Percentiles rank a stretch among this genome's conserved stretches.
These are phyloP conservation scores for Hylaeus anthracinus DNA, from an alignment of 1,140 invertebrate genomes.

Conservation along the genomic window DNA sequence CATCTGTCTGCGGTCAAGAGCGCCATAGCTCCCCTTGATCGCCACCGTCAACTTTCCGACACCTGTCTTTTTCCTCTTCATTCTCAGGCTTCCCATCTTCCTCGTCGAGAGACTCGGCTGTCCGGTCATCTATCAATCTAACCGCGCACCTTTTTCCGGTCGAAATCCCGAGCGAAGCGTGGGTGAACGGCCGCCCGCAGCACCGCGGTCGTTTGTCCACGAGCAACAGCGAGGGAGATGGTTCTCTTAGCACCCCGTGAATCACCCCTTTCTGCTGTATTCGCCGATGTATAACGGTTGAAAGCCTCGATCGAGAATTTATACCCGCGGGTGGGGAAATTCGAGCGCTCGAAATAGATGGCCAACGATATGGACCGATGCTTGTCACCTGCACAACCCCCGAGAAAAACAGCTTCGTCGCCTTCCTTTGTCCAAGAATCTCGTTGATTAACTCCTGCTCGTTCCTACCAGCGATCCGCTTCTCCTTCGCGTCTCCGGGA, in stretches of 20 bases:
- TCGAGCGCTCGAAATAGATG: slow-evolving; percentile 23
- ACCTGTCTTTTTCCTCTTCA: not conserved
- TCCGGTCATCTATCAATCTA: slow-evolving; percentile 1
- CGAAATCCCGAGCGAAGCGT: not conserved
- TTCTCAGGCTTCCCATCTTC: not conserved
- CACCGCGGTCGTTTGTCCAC: slow-evolving; percentile 13
- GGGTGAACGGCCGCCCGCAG: not conserved
- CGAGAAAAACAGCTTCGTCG: slow-evolving; percentile 15
- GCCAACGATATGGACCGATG: slow-evolving; percentile 2
- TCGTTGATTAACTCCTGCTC: not conserved
- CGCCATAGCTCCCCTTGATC: too few species aligned
- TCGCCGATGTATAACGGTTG: slow-evolving; percentile 12
- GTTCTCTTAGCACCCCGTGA: slow-evolving; percentile 14
- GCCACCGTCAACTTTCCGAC: not conserved
- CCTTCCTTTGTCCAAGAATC: not conserved
- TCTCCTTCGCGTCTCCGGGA: not conserved
- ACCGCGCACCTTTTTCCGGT: not conserved
- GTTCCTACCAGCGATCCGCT: not conserved
- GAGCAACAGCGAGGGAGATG: not conserved
- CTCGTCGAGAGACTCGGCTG: not conserved
- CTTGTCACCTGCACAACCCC: not conserved
- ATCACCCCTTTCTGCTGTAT: slow-evolving; percentile 22
- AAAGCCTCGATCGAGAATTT: slow-evolving; percentile 28
- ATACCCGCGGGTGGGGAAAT: not conserved
- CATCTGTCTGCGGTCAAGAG: too few species aligned